phyloP scores from a whole-genome alignment of 2,888 invertebrate genomes.

The Leucophenga maculata region DNA sequence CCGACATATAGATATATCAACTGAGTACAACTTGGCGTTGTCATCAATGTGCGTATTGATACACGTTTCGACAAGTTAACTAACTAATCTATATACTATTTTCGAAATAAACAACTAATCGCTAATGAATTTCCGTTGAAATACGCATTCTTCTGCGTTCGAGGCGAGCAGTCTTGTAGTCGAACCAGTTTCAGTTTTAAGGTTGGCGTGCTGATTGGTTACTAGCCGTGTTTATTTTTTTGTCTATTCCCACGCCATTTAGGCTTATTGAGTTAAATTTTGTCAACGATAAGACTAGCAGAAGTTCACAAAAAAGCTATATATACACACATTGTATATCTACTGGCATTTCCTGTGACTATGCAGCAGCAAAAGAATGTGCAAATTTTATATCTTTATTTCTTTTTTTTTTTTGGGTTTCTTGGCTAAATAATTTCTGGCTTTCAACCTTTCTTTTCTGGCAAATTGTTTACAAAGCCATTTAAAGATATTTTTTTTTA shows the following conservation, averaged over 20 bases:
- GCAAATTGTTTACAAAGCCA: slow-evolving; percentile 51
- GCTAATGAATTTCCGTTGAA: slow-evolving; percentile 57
- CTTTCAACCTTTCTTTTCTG: too few species aligned
- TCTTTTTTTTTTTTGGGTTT: too few species aligned
- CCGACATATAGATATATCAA: too few species aligned
- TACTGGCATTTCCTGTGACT: slow-evolving; percentile 62
- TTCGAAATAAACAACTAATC: slow-evolving; percentile 52
- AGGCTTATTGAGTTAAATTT: slow-evolving; percentile 40
- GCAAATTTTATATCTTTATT: too few species aligned
- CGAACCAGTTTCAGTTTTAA: background rate
- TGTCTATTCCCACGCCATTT: slow-evolving; percentile 62
- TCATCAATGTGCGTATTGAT: background rate
- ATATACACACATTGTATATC: slow-evolving; percentile 23
- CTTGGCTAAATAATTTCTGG: too few species aligned
- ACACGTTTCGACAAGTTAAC: too few species aligned
- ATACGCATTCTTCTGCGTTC: slow-evolving; percentile 27
- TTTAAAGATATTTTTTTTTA: background rate
- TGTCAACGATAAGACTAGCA: slow-evolving; percentile 63
- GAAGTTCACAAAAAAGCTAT: slow-evolving; percentile 27
- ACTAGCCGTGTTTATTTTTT: slow-evolving; percentile 29
- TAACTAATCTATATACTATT: slow-evolving; percentile 40
- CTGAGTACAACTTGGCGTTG: background rate
- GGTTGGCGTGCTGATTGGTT: background rate
- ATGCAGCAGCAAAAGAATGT: background rate
- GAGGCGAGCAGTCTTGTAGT: background rate